Conservation (phyloP, 2,113 vertebrate genomes). For the Pseudorhombus dupliciocellatus region DNA sequence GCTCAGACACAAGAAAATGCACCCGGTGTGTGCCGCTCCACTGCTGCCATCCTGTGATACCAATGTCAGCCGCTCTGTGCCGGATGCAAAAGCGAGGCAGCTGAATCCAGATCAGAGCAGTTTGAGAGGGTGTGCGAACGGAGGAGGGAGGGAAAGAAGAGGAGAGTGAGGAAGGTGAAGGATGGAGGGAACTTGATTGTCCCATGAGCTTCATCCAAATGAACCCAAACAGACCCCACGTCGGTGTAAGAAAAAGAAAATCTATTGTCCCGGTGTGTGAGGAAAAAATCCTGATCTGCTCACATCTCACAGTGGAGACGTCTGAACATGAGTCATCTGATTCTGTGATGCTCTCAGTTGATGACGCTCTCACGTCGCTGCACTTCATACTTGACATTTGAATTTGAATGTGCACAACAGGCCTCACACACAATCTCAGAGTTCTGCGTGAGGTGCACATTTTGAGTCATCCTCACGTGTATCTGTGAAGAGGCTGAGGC, state of each 20-base stretch:
- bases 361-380: not conserved
- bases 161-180: not conserved
- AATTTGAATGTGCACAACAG: not conserved
- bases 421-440: no score
- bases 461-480: not conserved
- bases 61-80: constrained; percentile 36
- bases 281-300: not conserved
- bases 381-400: not conserved
- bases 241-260: not conserved
- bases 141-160: constrained; percentile 13
- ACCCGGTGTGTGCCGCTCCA: constrained; percentile 23
- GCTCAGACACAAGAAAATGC: constrained; percentile 4
- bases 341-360: not conserved
- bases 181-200: not conserved
- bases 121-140: constrained; percentile 37
- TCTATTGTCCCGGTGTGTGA: not conserved
- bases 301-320: not conserved
- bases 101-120: constrained; percentile 79
- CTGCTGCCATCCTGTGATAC: constrained; percentile 39
- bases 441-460: not conserved
- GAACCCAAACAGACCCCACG: not conserved
- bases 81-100: constrained; percentile 71
- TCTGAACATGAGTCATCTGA: not conserved
- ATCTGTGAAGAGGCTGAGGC: constrained; percentile 10
- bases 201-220: not conserved